Evolutionary conservation across 1,140 invertebrate species (phyloP).

Genomic region (Micrasema minimum): DNA sequence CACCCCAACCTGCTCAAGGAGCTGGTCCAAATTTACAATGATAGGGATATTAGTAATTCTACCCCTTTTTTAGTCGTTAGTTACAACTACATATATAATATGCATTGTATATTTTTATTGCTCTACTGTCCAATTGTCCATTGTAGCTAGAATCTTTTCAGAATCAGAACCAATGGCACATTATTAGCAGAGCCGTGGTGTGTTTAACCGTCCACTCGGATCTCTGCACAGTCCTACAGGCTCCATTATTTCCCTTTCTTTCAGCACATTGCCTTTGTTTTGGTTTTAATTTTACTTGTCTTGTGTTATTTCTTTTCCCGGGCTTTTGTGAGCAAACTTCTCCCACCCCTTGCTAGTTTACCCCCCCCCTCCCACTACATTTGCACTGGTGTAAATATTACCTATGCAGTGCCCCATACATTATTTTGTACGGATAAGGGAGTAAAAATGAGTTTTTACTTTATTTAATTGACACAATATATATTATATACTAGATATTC

Average conservation of each 20-base stretch:
- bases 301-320: slow-evolving; percentile 46
- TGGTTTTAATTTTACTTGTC: slow-evolving; percentile 51
- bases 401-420: no score
- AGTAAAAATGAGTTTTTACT: no score
- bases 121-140: no score
- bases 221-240: slow-evolving; percentile 27
- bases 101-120: no score
- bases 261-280: slow-evolving; percentile 50
- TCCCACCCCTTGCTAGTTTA: background rate
- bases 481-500: no score
- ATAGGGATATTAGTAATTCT: no score
- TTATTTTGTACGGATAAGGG: no score
- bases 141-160: slow-evolving; percentile 3
- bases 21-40: no score
- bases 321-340: slow-evolving; percentile 35
- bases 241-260: slow-evolving; percentile 43
- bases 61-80: no score
- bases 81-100: no score
- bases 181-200: slow-evolving; percentile 24
- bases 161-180: slow-evolving; percentile 14
- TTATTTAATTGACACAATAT: background rate
- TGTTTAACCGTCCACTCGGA: slow-evolving; percentile 22
- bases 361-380: background rate
- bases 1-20: no score
- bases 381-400: no score